Conservation (phyloP, 2,888 invertebrate species). For the Andrena flavipes region DNA sequence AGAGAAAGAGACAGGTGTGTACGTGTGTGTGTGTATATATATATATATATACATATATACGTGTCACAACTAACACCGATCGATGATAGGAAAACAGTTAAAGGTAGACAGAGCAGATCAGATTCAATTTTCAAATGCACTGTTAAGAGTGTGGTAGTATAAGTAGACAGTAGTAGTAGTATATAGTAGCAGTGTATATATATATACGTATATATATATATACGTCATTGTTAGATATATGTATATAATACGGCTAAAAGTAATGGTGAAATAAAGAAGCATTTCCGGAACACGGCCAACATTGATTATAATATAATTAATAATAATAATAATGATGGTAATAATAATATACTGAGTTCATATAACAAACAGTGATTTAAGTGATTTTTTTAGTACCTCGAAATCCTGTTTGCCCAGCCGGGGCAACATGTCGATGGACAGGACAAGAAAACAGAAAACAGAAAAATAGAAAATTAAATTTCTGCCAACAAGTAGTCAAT, state of each 20-base stretch:
- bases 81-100: slow-evolving; percentile 80
- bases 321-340: slow-evolving; percentile 47
- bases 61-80: slow-evolving; percentile 82
- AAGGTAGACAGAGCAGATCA: slow-evolving; percentile 82
- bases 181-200: slow-evolving; percentile 60
- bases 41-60: slow-evolving; percentile 62
- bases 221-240: neutral
- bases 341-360: slow-evolving; percentile 72
- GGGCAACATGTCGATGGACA: slow-evolving; percentile 88
- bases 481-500: slow-evolving; percentile 64
- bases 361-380: slow-evolving; percentile 82
- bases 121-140: slow-evolving; percentile 78
- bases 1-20: slow-evolving; percentile 27
- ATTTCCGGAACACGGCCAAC: slow-evolving; percentile 83
- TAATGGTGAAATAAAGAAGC: slow-evolving; percentile 78
- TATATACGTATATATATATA: slow-evolving; percentile 37
- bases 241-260: slow-evolving; percentile 70
- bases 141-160: slow-evolving; percentile 71
- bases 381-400: slow-evolving; percentile 89
- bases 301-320: slow-evolving; percentile 78
- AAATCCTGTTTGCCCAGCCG: slow-evolving; percentile 91
- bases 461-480: slow-evolving; percentile 85
- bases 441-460: slow-evolving; percentile 90
- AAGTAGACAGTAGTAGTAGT: slow-evolving; percentile 49
- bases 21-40: neutral